Evolutionary conservation across 2,888 invertebrate species (phyloP).

Genomic region (Pediacus dermestoides): DNA sequence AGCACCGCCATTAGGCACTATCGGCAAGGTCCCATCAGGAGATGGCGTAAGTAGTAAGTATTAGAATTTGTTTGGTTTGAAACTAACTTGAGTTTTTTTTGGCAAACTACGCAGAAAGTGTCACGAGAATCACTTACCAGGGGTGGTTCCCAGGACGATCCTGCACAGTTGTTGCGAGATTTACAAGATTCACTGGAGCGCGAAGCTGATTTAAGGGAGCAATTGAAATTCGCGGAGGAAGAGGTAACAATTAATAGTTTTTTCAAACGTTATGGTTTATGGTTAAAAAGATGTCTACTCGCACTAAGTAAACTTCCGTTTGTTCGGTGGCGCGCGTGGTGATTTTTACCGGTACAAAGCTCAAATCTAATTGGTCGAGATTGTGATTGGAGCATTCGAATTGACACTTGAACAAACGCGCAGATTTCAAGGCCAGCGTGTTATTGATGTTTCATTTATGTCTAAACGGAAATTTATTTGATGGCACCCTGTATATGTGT

Average conservation of each 20-base stretch:
- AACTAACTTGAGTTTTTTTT: constrained; percentile 19
- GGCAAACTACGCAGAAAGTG: constrained; percentile 54
- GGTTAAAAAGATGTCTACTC: neutral
- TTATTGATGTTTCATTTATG: no score
- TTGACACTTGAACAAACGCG: no score
- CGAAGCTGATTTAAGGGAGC: constrained; percentile 90
- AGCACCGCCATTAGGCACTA: constrained; percentile 56
- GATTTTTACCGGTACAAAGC: no score
- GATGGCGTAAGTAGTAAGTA: constrained; percentile 54
- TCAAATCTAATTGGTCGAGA: no score
- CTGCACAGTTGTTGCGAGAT: constrained; percentile 77
- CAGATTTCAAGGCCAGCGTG: no score
- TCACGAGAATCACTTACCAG: constrained; percentile 72
- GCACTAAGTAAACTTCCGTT: neutral
- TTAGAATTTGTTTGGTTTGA: neutral
- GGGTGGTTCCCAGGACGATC: constrained; percentile 78
- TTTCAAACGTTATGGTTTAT: neutral
- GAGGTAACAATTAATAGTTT: constrained; percentile 71
- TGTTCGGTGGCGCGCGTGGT: no score
- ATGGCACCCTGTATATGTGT: neutral
- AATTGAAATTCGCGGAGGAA: constrained; percentile 88
- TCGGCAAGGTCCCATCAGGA: constrained; percentile 57
- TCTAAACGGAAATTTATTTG: no score
- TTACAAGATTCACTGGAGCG: constrained; percentile 89
- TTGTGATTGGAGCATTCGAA: no score